A percentile compares a stretch with the other conserved stretches of the same genome.
Conservation (phyloP, 2,888 invertebrate species). For the Parnassius apollo region DNA sequence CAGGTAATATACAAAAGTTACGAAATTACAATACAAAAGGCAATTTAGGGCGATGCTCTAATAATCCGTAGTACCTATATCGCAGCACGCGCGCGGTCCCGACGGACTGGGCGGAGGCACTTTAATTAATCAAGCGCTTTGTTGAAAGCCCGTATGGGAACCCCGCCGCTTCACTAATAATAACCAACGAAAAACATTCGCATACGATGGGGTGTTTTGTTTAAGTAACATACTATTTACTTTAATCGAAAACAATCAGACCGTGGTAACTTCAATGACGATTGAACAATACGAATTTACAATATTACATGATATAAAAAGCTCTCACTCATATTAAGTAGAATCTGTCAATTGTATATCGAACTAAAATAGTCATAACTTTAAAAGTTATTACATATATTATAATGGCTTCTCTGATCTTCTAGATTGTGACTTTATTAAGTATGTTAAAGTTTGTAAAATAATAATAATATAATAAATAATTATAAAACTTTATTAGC, state of each 20-base stretch:
- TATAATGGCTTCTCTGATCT: too few relatives aligned
- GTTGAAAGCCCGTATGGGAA: conserved; percentile 53
- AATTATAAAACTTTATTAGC: too few relatives aligned
- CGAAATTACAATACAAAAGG: conserved; percentile 37
- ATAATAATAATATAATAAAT: too few relatives aligned
- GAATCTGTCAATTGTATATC: too few relatives aligned
- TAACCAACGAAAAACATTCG: conserved; percentile 61
- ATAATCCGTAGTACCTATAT: conserved; percentile 59
- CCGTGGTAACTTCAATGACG: conserved; percentile 38
- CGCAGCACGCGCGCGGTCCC: conserved; percentile 56
- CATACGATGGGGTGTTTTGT: conserved; percentile 54
- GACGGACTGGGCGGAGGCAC: conserved; percentile 68
- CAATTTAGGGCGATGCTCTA: conserved; percentile 53
- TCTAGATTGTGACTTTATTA: too few relatives aligned
- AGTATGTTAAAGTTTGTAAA: too few relatives aligned
- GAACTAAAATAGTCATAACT: too few relatives aligned
- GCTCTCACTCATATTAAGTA: too few relatives aligned
- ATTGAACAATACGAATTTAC: not conserved
- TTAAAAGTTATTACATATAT: too few relatives aligned
- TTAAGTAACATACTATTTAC: conserved; percentile 62
- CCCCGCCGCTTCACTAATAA: conserved; percentile 64
- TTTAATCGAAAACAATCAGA: conserved; percentile 63
- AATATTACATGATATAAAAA: too few relatives aligned
- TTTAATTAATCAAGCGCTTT: conserved; percentile 78
- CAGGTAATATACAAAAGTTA: conserved; percentile 24